Evolutionary conservation across 1,140 invertebrate species (phyloP), one percentile per base, ranked within the genome.

Genomic region (Cardiocondyla obscurior): DNA sequence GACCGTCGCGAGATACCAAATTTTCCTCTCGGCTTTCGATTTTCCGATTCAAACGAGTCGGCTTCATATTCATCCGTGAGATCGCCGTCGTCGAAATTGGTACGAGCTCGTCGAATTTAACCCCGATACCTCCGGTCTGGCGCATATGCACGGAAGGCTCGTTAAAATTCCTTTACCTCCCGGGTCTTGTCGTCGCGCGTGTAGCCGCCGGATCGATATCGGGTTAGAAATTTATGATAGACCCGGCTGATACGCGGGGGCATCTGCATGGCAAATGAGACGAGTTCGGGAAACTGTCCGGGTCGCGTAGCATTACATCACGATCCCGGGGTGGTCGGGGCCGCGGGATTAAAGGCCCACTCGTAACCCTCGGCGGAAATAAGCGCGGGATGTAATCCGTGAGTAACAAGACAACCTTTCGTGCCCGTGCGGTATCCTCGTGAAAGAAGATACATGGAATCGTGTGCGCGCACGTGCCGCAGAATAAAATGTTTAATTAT

Each of bases 341-440:
- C 57, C 57, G 39, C 46, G 12, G 16, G 74, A 79, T 53, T 53
- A 65, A 76, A 51, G 46, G 60, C 53, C 53, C 74, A 33, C 67
- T 79, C 74, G 19, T n/a, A 53, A 33, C 33, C 30, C 33, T 10
- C 36, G 46, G 46, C 62, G 55, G 74, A 67, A 79, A 69, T 79
- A 69, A 46, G 33, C 25, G 39, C 39, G 62, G 22, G 12, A 16
- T 55, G 19, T 79, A 55, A 67, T 69, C 46, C 14, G 5, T 19
- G 60, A 49, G 22, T 67, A 33, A 69, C 64, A 79, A 53, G 42
- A 46, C 33, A 69, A 69, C 46, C 74, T 79, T 79, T 79, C 44
- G 39, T 79, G 74, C 62, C 49, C 30, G 39, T n/a, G 46, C 22
- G 7, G 46, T 69, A 33, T 44, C 42, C 44, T 5, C 22, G 10